Evolutionary conservation across 1,140 invertebrate species (phyloP).

Genomic region (Eueides isabella): DNA sequence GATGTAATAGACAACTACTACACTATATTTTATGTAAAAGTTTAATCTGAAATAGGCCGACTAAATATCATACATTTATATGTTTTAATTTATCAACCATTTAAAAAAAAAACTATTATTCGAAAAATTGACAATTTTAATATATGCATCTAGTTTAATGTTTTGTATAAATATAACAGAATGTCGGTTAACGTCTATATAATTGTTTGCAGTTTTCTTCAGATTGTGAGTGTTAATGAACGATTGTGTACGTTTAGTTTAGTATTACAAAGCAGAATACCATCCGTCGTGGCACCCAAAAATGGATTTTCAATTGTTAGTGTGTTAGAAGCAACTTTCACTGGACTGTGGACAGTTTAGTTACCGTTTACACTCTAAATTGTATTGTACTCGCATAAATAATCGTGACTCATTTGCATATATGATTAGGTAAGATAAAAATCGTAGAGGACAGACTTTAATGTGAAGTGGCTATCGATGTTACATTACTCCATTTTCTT

Average conservation of each 20-base stretch:
- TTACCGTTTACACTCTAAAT: constrained; percentile 22
- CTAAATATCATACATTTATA: too few species aligned
- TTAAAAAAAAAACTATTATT: too few species aligned
- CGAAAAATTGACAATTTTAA: too few species aligned
- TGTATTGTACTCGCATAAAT: constrained; percentile 13
- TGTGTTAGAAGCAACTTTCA: constrained; percentile 38
- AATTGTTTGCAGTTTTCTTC: not conserved
- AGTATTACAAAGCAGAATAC: constrained; percentile 2
- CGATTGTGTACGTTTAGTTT: constrained; percentile 1
- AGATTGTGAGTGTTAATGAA: not conserved
- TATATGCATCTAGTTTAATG: not conserved
- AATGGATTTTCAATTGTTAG: constrained; percentile 38
- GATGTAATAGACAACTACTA: not conserved
- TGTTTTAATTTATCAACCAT: too few species aligned
- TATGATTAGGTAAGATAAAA: not conserved
- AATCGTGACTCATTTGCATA: constrained; percentile 9
- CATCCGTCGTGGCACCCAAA: constrained; percentile 20
- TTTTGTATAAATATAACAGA: not conserved
- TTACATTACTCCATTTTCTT: not conserved
- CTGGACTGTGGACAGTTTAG: constrained; percentile 22
- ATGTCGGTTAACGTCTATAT: not conserved
- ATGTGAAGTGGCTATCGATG: not conserved
- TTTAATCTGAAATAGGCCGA: too few species aligned
- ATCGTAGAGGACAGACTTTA: not conserved
- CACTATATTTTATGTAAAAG: too few species aligned